Conservation (phyloP, 2,113 vertebrate species). For the Python bivittatus region DNA sequence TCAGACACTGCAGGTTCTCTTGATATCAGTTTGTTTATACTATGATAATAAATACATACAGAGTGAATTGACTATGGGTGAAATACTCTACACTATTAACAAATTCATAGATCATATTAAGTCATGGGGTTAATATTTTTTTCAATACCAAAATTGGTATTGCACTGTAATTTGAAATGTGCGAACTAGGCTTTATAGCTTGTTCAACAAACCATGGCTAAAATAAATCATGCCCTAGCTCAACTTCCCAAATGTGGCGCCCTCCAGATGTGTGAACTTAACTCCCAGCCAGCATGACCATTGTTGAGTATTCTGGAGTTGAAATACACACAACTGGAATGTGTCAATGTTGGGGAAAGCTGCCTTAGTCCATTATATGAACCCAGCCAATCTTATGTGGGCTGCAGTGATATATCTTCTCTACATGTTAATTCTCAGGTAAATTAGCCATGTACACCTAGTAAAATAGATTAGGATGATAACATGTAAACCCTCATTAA, state of each 20-base stretch:
- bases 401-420: neutral
- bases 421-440: neutral
- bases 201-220: neutral
- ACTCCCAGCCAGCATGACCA: neutral
- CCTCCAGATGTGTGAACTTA: neutral
- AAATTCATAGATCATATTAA: neutral
- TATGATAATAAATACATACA: neutral
- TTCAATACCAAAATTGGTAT: neutral
- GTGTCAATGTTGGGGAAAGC: neutral
- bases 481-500: neutral
- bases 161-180: neutral
- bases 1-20: neutral
- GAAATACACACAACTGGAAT: neutral
- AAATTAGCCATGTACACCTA: neutral
- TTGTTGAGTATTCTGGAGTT: neutral
- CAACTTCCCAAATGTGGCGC: neutral
- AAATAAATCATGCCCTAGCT: neutral
- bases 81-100: neutral
- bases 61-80: neutral
- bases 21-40: neutral
- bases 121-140: neutral
- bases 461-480: neutral
- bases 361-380: neutral
- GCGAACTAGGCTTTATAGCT: neutral
- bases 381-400: too few species aligned